Evolutionary conservation across 2,797 vertebrate species (phyloP), one percentile per base, ranked within the genome.

Genomic region (Crocidura indochinensis): DNA sequence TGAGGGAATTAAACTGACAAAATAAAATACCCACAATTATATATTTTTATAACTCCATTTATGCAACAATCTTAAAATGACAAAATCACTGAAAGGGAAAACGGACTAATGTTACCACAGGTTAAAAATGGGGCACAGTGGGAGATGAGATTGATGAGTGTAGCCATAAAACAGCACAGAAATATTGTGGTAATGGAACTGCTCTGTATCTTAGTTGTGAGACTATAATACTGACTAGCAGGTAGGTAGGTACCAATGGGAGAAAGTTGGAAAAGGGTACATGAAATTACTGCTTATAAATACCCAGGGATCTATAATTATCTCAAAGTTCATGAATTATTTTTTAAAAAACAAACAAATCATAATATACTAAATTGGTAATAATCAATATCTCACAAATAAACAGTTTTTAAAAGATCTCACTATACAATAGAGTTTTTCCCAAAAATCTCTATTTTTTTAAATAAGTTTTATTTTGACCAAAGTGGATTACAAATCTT

Each of bases 1-100:
- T 29, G 71, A 93, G 31, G 51, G 84, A 90, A 80, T 90, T 84
- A 88, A 11, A 27, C 5, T 65, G 22, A 86, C 84, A 84, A 86
- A 82, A 69, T 9, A 68, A 87, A 64, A 74, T 26, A 6, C 15
- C 38, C 49, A 71, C 72, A 4, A 31, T 78, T 71, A 85, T 4
- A 6, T 31, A 89, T 20, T 86, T 7, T 82, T 38, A 79, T 67
- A 24, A 24, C 26, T 75, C 44, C 19, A 88, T 68, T 82, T 91
- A 87, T 82, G 38, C 62, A 90, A 90, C 27, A 78, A 80, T 51
- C 26, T 53, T 88, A n/a, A 94, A 81, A 65, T 87, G 53, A 87
- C 22, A 87, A 71, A 77, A 73, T 84, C 60, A 85, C 8, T 91
- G 73, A 88, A 94, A 76, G 27, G 11, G 15, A 81, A 17, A 89